A percentile compares a stretch with the other conserved stretches of the same genome.
These are phyloP conservation scores for Argyrosomus japonicus DNA, from an alignment of 2,113 vertebrate species.

Conservation along the genomic window DNA sequence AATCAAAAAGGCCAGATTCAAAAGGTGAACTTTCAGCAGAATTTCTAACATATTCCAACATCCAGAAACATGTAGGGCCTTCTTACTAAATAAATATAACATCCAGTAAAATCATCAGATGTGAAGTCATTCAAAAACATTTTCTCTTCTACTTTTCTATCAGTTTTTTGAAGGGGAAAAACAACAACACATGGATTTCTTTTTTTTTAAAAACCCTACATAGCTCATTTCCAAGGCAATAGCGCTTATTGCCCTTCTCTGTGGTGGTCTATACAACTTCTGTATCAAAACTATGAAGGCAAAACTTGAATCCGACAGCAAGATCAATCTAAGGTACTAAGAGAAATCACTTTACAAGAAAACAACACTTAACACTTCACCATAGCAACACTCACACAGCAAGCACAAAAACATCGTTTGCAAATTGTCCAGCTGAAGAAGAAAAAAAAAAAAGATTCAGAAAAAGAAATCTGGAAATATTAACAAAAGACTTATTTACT, in stretches of 20 bases:
- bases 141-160: slow-evolving; percentile 54
- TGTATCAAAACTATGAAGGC: slow-evolving; percentile 97
- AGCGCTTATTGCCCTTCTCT: slow-evolving; percentile 88
- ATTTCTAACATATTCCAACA: slow-evolving; percentile 91
- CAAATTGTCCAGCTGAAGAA: slow-evolving; percentile 85
- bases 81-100: slow-evolving; percentile 91
- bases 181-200: slow-evolving; percentile 89
- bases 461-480: slow-evolving; percentile 84
- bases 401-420: slow-evolving; percentile 91
- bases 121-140: slow-evolving; percentile 89
- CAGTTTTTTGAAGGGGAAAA: slow-evolving; percentile 75
- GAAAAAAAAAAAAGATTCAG: slow-evolving; percentile 66
- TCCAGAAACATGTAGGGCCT: slow-evolving; percentile 87
- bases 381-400: slow-evolving; percentile 94
- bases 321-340: slow-evolving; percentile 89
- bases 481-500: slow-evolving; percentile 88
- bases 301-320: slow-evolving; percentile 88
- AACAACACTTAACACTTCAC: slow-evolving; percentile 88
- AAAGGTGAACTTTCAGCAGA: slow-evolving; percentile 93
- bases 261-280: slow-evolving; percentile 83
- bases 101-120: slow-evolving; percentile 89
- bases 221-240: slow-evolving; percentile 93
- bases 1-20: slow-evolving; percentile 89
- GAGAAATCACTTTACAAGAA: slow-evolving; percentile 88
- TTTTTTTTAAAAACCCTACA: slow-evolving; percentile 89